These are phyloP conservation scores for Oikopleura vanhoeffeni DNA, from an alignment of 23 tunicate genomes.

Conservation along the genomic window DNA sequence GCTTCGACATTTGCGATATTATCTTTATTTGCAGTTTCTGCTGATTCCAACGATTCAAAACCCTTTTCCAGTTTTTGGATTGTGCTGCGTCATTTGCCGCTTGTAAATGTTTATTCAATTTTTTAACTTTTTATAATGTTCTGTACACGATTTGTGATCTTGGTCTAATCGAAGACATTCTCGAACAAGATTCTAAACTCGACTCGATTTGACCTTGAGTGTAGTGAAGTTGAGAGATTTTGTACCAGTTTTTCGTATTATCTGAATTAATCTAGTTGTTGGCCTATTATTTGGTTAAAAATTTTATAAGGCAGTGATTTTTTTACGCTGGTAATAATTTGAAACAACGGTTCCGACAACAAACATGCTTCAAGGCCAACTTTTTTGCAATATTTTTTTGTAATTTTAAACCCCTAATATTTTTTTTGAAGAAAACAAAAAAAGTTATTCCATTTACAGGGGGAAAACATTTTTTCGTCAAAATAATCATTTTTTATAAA, in stretches of 20 bases:
- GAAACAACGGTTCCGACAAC: too few relatives aligned
- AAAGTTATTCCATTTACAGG: too few relatives aligned
- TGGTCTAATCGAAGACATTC: conserved; percentile 87
- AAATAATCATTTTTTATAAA: too few relatives aligned
- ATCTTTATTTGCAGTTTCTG: conserved; percentile 9
- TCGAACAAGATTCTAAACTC: conserved; percentile 64
- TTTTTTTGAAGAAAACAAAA: too few relatives aligned
- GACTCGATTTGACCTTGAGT: conserved; percentile 58
- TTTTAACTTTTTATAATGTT: conserved; percentile 80
- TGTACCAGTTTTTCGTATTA: conserved; percentile 55
- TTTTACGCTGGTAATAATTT: too few relatives aligned
- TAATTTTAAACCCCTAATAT: too few relatives aligned
- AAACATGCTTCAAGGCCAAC: too few relatives aligned
- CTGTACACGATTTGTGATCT: conserved; percentile 66
- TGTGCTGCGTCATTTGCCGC: conserved; percentile 38
- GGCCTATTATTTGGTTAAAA: conserved; percentile 23
- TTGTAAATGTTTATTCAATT: conserved; percentile 46
- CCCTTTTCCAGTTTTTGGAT: conserved; percentile 32
- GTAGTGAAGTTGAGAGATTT: conserved; percentile 55
- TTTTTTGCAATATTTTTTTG: too few relatives aligned
- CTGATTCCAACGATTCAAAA: not conserved
- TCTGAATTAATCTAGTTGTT: conserved; percentile 46
- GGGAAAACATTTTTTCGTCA: too few relatives aligned
- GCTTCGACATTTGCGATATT: not conserved
- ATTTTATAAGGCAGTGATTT: too few relatives aligned